Evolutionary conservation across 1,140 invertebrate species (phyloP).

Genomic region (Drosophila paulistorum): DNA sequence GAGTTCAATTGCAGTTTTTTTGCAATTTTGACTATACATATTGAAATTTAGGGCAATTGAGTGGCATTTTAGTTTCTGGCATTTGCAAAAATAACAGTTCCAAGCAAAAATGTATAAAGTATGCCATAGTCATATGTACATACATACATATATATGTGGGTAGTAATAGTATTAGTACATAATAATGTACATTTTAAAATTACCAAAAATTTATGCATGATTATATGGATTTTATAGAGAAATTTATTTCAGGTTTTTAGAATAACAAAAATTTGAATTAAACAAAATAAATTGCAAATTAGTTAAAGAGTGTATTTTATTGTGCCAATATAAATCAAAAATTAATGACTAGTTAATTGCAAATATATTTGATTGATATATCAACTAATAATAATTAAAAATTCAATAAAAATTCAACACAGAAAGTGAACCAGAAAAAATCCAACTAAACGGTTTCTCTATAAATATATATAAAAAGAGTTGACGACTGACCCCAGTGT

Average conservation of each 20-base stretch:
- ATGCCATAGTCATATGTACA: background rate
- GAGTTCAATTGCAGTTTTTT: constrained; percentile 16
- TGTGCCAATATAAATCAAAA: background rate
- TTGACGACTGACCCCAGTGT: constrained; percentile 24
- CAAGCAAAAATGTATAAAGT: background rate
- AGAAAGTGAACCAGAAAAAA: background rate
- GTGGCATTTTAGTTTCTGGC: background rate
- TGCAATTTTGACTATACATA: background rate
- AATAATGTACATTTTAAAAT: too few relatives aligned
- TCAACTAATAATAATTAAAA: constrained; percentile 39
- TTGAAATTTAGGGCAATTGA: background rate
- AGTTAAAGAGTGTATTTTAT: background rate
- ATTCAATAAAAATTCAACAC: constrained; percentile 28
- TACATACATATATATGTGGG: too few relatives aligned
- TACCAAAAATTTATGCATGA: too few relatives aligned
- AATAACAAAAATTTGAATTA: background rate
- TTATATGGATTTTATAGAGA: too few relatives aligned
- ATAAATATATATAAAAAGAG: constrained; percentile 8
- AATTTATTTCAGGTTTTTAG: too few relatives aligned
- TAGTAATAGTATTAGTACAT: too few relatives aligned
- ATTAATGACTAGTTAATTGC: background rate
- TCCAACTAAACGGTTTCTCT: constrained; percentile 8
- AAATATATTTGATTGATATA: constrained; percentile 21
- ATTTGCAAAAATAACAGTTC: background rate
- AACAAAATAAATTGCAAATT: background rate